phyloP scores from a whole-genome alignment of 2,113 vertebrate species.

The Parotia lawesii region DNA sequence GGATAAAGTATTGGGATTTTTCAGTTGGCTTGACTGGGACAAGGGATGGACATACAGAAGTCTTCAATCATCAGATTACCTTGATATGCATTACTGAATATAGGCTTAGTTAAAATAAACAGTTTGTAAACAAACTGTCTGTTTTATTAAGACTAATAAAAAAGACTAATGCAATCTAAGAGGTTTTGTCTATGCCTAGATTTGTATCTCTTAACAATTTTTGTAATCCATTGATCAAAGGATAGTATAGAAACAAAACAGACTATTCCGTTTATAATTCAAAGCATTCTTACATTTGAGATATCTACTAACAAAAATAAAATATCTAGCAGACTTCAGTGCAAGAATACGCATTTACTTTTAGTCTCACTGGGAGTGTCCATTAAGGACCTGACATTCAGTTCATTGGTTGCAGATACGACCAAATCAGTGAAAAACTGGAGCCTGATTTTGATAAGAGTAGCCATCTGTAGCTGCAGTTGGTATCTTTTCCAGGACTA shows the following conservation, averaged over 20 bases:
- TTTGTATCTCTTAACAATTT: background rate
- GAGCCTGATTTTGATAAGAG: background rate
- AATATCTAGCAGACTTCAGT: background rate
- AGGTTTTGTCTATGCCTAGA: background rate
- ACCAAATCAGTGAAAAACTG: background rate
- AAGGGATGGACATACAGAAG: background rate
- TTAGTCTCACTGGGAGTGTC: background rate
- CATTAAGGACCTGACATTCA: background rate
- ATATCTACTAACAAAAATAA: background rate
- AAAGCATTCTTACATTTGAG: background rate
- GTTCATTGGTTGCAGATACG: background rate
- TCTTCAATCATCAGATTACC: background rate
- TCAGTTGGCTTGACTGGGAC: background rate
- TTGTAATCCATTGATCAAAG: background rate
- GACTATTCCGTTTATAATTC: background rate
- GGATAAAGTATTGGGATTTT: background rate
- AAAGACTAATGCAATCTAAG: background rate
- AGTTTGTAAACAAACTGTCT: background rate
- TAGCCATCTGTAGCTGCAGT: background rate
- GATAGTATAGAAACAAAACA: background rate
- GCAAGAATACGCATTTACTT: background rate
- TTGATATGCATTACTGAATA: background rate
- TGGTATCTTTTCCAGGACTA: background rate
- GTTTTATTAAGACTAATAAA: background rate
- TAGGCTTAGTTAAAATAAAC: background rate